Base-by-base conservation (phyloP, 2,113 vertebrate genomes). In the Psephotus haematonotus region DNA sequence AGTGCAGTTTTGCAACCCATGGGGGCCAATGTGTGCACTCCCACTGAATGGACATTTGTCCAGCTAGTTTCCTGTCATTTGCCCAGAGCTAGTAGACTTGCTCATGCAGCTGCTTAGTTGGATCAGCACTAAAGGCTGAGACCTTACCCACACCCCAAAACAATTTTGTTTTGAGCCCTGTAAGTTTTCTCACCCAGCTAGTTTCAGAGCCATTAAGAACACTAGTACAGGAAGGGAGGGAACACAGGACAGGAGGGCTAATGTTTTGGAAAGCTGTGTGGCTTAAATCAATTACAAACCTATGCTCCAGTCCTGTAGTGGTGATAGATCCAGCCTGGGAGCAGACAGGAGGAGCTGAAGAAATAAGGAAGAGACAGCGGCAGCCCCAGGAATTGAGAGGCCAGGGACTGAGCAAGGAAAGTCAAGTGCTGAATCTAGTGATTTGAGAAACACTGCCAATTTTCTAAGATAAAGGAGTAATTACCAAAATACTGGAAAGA, bases 281-380 rank as follows among this genome's bases (percentile, higher is more conserved):
- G 11, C 25, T 67, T 24, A 12, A 28, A 37, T 5, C 18, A 13
- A 37, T 23, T 69, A 12, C 9, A 60, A 53, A 63, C 1, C 23
- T n/a, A 1, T 1, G 10, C 29, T 23, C 9, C n/a, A 39, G 31
- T 6, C 28, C 39, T 5, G 0, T 41, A 43, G 46, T 8, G 10
- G 39, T 8, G 43, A 22, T 13, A 25, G n/a, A 41, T 50, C 49
- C 53, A 84, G 53, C 25, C 63, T 77, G 35, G 9, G 41, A 29
- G 35, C 23, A 62, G 39, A 33, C 24, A 74, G 82, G 55, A 74
- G 25, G 12, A 44, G 75, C 24, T 80, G 76, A 23, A 1, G 20
- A 29, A 24, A 23, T 9, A 18, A 10, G 37, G n/a, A 59, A 47
- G 18, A 57, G 33, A 49, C 3, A 15, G 12, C 3, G 22, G 17